phyloP scores from a whole-genome alignment of 2,113 vertebrate genomes.

The Clarias batrachus region DNA sequence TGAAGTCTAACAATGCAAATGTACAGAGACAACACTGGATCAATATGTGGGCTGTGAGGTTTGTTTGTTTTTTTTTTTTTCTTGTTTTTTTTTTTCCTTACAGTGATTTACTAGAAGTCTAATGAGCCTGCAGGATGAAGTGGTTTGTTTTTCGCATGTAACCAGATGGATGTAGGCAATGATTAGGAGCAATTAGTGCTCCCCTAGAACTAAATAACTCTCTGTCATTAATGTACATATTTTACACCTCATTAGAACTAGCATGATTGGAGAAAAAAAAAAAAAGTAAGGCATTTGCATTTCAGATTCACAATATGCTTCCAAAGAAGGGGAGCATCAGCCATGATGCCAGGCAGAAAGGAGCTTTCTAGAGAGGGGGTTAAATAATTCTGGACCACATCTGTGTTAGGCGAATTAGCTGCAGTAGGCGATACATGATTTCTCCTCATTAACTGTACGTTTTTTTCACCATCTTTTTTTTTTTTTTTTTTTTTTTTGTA shows the following conservation, averaged over 20 bases:
- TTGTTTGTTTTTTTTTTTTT: conserved; percentile 53
- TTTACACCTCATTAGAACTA: conserved; percentile 83
- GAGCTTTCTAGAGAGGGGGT: conserved; percentile 59
- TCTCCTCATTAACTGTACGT: conserved; percentile 72
- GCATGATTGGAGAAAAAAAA: conserved; percentile 61
- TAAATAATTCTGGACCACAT: conserved; percentile 73
- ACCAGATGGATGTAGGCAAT: conserved; percentile 88
- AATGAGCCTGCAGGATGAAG: conserved; percentile 84
- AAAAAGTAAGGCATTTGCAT: conserved; percentile 70
- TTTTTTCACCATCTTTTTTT: conserved; percentile 40
- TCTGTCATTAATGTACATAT: conserved; percentile 82
- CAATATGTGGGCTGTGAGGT: conserved; percentile 70
- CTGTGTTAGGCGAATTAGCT: conserved; percentile 70
- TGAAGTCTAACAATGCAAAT: conserved; percentile 48
- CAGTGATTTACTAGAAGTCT: conserved; percentile 80
- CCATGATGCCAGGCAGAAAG: conserved; percentile 38
- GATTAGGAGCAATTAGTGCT: conserved; percentile 94
- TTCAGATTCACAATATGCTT: conserved; percentile 74
- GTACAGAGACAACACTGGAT: conserved; percentile 66
- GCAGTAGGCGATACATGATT: conserved; percentile 70
- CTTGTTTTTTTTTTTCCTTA: conserved; percentile 61
- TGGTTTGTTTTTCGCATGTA: conserved; percentile 87
- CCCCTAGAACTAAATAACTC: conserved; percentile 89
- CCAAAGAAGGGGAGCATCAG: conserved; percentile 31
- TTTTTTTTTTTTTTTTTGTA: conserved; percentile 49